Conservation (phyloP, 2,113 vertebrate genomes). For the Thamnaconus septentrionalis region DNA sequence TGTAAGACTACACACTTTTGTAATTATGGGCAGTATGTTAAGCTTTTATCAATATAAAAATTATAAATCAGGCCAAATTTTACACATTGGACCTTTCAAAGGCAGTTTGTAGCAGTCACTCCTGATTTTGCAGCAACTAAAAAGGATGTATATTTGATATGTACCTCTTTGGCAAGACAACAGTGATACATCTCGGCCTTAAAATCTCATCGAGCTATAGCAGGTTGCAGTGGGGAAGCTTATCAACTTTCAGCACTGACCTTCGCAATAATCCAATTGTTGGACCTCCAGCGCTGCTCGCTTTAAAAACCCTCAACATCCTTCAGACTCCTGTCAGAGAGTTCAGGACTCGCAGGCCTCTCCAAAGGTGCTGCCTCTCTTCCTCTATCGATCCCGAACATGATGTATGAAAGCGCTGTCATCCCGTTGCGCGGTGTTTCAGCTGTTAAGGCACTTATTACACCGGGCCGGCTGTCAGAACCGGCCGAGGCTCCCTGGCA, state of each 20-base stretch:
- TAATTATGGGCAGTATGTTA: too few species aligned
- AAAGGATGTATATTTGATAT: too few species aligned
- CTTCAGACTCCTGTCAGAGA: conserved; percentile 18
- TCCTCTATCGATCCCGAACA: conserved; percentile 54
- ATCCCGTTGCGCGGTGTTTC: conserved; percentile 22
- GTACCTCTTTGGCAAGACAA: too few species aligned
- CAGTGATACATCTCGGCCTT: too few species aligned
- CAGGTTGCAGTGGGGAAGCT: too few species aligned
- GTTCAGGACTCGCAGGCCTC: conserved; percentile 26
- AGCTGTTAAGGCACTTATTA: conserved; percentile 37
- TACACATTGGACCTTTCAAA: too few species aligned
- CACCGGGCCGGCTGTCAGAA: conserved; percentile 31
- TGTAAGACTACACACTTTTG: too few species aligned
- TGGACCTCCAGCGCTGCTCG: background rate
- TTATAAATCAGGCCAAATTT: too few species aligned
- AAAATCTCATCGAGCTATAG: too few species aligned
- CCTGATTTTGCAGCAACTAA: too few species aligned
- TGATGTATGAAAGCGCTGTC: conserved; percentile 41
- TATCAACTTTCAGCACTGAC: conserved; percentile 8
- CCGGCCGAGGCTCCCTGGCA: conserved; percentile 29
- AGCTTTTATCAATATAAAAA: too few species aligned
- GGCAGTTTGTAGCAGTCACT: too few species aligned
- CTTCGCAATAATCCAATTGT: conserved; percentile 25
- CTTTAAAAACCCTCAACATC: background rate
- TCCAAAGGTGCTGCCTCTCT: conserved; percentile 33